Conservation (phyloP, 92 coral and sea anemone species). For the Phenganax subtilis region DNA sequence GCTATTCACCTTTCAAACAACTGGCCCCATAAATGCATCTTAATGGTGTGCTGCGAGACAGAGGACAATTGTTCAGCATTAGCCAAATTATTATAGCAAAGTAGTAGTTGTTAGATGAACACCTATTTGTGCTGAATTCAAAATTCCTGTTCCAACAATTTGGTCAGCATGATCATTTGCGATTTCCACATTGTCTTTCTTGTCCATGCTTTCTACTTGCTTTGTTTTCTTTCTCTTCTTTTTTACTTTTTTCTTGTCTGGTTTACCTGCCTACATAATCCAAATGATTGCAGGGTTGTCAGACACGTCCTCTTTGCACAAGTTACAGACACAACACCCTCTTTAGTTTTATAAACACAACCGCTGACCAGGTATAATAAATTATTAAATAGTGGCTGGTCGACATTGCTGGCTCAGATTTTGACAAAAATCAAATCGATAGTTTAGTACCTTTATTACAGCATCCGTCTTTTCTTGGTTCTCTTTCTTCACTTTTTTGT, state of each 20-base stretch:
- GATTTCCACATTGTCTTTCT: conserved; percentile 10
- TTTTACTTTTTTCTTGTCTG: conserved; percentile 51
- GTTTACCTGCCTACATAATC: background rate
- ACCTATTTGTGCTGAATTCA: conserved; percentile 14
- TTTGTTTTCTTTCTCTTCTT: conserved; percentile 44
- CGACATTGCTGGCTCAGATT: background rate
- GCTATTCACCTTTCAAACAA: too few species aligned
- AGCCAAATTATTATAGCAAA: too few species aligned
- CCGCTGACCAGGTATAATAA: background rate
- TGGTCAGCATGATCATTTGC: conserved; percentile 20
- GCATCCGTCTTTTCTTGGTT: conserved; percentile 4
- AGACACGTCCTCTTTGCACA: background rate
- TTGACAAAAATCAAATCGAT: too few species aligned
- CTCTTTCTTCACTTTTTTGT: conserved; percentile 34
- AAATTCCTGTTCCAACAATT: conserved; percentile 8
- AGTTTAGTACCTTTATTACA: background rate
- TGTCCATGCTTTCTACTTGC: conserved; percentile 35
- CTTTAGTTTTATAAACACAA: background rate
- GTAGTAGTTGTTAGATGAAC: background rate
- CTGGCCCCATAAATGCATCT: too few species aligned
- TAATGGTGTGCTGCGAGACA: background rate
- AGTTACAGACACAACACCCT: too few species aligned
- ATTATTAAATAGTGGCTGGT: background rate
- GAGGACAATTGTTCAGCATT: background rate
- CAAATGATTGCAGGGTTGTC: background rate